Evolutionary conservation across 1,140 invertebrate species (phyloP), one percentile per base, ranked within the genome.

Genomic region (Penaeus indicus): DNA sequence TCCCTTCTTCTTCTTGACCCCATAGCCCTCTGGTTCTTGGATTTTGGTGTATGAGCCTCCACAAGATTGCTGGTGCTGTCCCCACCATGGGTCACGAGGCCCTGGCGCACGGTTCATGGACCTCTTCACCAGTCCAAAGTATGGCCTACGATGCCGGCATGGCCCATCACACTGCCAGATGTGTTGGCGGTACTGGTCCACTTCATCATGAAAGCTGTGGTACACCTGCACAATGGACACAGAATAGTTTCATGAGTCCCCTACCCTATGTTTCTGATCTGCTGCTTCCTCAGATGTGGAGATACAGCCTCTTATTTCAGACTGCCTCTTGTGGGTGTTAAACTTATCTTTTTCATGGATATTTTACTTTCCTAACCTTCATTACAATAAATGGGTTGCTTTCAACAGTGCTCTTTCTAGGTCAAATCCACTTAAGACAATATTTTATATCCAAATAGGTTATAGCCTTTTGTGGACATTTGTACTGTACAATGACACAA

Each of bases 161-260:
- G 96, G 95, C 0, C 98, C 98, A 93, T 97, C 94, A 92, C 98
- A 99, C 91, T 96, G 94, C 98, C 98, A 99, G 95, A 97, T 97
- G 93, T 99, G 98, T 69, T 95, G 95, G 92, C 96, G 94, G 91
- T 98, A 99, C 11, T 96, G 92, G 84, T 93, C 93, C 0, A 98
- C 97, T 93, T 99, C 97, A 91, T 97, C 96, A 92, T 98, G 90
- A 83, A 91, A 91, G 42, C 72, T 75, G 64, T 91, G 90, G 63
- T 82, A 91, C 3, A 91, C 90, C 90, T 91, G 84, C 25, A 47
- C 60, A 81, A 47, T 11, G 18, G 19, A 27, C 47, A 81, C 7
- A 81, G 21, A 81, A 81, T 27, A 2, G n/a, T 19, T 22, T 80
- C n/a, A 81, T 18, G 7, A 16, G 1, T 61, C 22, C n/a, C 10